A percentile compares a stretch with the other conserved stretches of the same genome.
Evolutionary conservation across 2,113 vertebrate species (phyloP).

Genomic region (Chloropsis hardwickii): DNA sequence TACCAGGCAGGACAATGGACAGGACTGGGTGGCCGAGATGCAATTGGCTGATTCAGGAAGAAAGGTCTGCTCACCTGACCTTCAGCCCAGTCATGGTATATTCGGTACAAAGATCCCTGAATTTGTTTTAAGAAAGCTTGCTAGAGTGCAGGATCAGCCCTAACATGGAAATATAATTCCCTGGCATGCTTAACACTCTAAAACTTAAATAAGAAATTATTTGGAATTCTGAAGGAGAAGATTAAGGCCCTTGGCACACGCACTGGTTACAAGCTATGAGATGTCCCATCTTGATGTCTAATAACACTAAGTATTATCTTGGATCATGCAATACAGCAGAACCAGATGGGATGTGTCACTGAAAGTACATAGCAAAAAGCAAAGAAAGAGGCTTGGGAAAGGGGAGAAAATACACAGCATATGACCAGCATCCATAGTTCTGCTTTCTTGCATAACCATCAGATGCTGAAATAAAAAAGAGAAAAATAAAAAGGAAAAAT

Average conservation of each 20-base stretch:
- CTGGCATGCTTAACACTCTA: background rate
- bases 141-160: background rate
- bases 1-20: background rate
- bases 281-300: background rate
- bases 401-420: background rate
- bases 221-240: background rate
- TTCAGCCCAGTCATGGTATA: background rate
- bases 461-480: background rate
- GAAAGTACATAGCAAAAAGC: background rate
- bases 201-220: background rate
- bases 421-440: background rate
- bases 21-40: background rate
- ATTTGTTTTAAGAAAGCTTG: background rate
- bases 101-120: background rate
- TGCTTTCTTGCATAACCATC: conserved; percentile 7
- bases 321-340: background rate
- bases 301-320: background rate
- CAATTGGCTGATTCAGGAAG: background rate
- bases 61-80: background rate
- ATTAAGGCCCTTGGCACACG: background rate
- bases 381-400: conserved; percentile 4
- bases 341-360: conserved; percentile 31
- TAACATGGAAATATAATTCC: background rate
- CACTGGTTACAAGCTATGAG: background rate
- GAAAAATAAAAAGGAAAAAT: background rate